phyloP scores from a whole-genome alignment of 2,888 invertebrate species.

The Lissocephala sabroskyi region DNA sequence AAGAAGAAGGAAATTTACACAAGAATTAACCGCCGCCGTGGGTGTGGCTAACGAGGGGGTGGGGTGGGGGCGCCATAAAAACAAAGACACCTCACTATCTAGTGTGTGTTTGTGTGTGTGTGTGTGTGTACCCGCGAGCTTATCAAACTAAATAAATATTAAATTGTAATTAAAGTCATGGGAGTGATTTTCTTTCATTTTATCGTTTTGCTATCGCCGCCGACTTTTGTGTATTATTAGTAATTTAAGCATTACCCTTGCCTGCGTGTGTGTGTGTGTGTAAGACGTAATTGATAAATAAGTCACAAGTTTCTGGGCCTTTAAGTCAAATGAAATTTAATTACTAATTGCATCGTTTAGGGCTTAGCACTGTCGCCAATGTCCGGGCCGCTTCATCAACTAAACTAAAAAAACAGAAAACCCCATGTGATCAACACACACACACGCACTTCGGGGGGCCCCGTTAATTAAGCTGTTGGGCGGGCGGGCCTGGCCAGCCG shows the following conservation, averaged over 20 bases:
- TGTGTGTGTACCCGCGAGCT: conserved; percentile 40
- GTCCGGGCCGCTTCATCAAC: conserved; percentile 10
- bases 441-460: too few relatives aligned
- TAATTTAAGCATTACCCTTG: conserved; percentile 17
- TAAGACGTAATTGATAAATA: conserved; percentile 64
- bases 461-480: conserved; percentile 43
- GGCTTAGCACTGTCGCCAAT: conserved; percentile 13
- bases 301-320: conserved; percentile 47
- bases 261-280: neutral
- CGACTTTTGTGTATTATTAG: conserved; percentile 8
- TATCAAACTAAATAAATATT: conserved; percentile 65
- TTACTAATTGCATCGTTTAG: conserved; percentile 57
- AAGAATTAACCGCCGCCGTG: conserved; percentile 17
- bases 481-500: too few relatives aligned
- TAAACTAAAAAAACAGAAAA: conserved; percentile 29
- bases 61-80: neutral
- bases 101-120: conserved; percentile 4
- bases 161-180: conserved; percentile 68
- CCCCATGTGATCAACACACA: neutral
- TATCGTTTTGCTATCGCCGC: neutral
- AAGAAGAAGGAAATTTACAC: conserved; percentile 53
- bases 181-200: conserved; percentile 34
- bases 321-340: conserved; percentile 51
- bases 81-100: neutral
- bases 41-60: too few relatives aligned